These are phyloP conservation scores for Cygnus atratus DNA, from an alignment of 2,113 vertebrate species.

Conservation along the genomic window DNA sequence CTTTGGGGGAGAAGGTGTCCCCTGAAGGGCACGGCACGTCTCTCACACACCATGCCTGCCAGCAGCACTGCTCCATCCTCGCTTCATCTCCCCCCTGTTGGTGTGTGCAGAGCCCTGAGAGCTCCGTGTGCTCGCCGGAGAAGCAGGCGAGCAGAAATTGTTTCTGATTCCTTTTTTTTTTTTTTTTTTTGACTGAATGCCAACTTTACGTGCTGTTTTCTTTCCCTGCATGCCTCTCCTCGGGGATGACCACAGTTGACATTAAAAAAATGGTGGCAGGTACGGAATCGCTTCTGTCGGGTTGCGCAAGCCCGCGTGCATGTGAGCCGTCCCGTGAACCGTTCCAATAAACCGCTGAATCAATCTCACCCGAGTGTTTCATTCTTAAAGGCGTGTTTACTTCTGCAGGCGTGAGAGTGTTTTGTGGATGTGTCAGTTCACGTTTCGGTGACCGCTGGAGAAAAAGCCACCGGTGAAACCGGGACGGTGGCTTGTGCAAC, in stretches of 20 bases:
- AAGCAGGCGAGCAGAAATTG: background rate
- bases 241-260: constrained; percentile 91
- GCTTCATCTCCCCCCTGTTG: background rate
- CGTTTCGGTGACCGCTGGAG: background rate
- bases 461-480: background rate
- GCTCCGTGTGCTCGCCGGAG: background rate
- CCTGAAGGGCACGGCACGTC: too few species aligned
- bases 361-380: background rate
- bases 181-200: constrained; percentile 11
- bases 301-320: constrained; percentile 23
- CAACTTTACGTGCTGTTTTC: constrained; percentile 65
- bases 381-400: background rate
- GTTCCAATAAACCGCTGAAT: background rate
- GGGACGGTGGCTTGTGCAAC: constrained; percentile 7
- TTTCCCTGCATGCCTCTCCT: constrained; percentile 80
- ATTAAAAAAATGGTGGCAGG: constrained; percentile 95
- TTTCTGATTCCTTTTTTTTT: background rate
- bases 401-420: background rate
- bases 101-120: accelerated
- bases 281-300: constrained; percentile 73
- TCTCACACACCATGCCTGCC: background rate
- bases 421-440: background rate
- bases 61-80: background rate
- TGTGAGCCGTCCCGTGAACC: background rate
- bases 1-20: background rate